Conservation (phyloP, 2,888 invertebrate genomes). For the Plebejus melissa region DNA sequence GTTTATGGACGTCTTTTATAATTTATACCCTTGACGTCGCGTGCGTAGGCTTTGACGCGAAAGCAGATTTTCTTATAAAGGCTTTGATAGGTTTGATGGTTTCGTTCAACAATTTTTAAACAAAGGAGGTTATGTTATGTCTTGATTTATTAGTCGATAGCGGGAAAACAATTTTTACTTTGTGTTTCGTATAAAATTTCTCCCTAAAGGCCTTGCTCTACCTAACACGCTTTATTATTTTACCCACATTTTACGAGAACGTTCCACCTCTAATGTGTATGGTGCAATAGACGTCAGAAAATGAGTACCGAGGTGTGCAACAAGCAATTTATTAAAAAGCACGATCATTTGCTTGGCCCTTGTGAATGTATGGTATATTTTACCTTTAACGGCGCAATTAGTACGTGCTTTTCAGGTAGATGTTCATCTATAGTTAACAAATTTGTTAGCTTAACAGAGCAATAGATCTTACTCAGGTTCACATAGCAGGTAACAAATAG, state of each 20-base stretch:
- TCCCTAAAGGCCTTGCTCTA: background rate
- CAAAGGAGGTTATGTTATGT: background rate
- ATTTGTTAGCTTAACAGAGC: background rate
- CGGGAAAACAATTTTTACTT: too few species aligned
- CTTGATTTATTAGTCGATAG: too few species aligned
- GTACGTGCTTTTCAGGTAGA: background rate
- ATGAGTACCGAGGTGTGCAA: constrained; percentile 19
- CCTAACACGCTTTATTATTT: background rate
- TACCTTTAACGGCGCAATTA: constrained; percentile 2
- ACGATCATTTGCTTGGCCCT: background rate
- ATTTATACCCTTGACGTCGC: constrained; percentile 29
- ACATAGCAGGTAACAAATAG: background rate
- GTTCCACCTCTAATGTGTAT: constrained; percentile 12
- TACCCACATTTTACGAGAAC: constrained; percentile 8
- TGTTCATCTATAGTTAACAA: constrained; percentile 8
- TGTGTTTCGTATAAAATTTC: too few species aligned
- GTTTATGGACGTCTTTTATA: constrained; percentile 31
- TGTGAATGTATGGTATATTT: background rate
- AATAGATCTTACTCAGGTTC: constrained; percentile 1
- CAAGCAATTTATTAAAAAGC: constrained; percentile 9
- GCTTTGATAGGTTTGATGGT: background rate
- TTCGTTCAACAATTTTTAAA: background rate
- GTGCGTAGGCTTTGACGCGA: constrained; percentile 13
- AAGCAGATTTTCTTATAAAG: background rate
- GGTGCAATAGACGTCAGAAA: constrained; percentile 7